Evolutionary conservation across 2,888 invertebrate species (phyloP).

Genomic region (Therioaphis trifolii): DNA sequence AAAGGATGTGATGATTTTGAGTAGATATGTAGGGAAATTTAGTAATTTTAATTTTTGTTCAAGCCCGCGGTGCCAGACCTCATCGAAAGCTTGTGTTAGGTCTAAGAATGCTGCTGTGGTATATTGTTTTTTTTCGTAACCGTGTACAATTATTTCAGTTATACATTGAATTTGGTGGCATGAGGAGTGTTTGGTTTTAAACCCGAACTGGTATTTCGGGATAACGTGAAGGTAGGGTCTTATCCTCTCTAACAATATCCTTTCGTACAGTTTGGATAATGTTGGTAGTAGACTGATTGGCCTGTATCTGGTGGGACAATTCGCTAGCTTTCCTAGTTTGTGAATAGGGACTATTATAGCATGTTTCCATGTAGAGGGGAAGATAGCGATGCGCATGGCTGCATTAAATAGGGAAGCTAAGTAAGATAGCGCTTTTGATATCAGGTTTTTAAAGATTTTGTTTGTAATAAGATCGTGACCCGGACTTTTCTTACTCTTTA

Average conservation of each 20-base stretch:
- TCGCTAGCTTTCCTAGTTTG: background rate
- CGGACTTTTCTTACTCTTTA: background rate
- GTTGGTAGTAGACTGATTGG: too few relatives aligned
- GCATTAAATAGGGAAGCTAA: too few relatives aligned
- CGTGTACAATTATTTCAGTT: background rate
- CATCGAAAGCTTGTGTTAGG: background rate
- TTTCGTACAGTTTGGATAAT: background rate
- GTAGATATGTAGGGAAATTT: background rate
- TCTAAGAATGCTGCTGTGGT: background rate
- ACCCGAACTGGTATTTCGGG: too few relatives aligned
- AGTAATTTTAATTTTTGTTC: background rate
- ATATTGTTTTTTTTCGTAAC: constrained; percentile 16
- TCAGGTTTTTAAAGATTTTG: background rate
- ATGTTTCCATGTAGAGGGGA: background rate
- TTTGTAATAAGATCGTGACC: background rate
- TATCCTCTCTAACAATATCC: background rate
- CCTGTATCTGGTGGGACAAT: background rate
- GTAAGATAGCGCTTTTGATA: background rate
- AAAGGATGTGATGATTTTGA: background rate
- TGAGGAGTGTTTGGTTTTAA: too few relatives aligned
- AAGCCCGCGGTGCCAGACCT: background rate
- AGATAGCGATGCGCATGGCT: background rate
- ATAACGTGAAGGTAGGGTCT: too few relatives aligned
- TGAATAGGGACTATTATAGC: background rate
- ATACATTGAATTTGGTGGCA: background rate